Evolutionary conservation across 2,113 vertebrate genomes (phyloP).

Genomic region (Callipepla californica): DNA sequence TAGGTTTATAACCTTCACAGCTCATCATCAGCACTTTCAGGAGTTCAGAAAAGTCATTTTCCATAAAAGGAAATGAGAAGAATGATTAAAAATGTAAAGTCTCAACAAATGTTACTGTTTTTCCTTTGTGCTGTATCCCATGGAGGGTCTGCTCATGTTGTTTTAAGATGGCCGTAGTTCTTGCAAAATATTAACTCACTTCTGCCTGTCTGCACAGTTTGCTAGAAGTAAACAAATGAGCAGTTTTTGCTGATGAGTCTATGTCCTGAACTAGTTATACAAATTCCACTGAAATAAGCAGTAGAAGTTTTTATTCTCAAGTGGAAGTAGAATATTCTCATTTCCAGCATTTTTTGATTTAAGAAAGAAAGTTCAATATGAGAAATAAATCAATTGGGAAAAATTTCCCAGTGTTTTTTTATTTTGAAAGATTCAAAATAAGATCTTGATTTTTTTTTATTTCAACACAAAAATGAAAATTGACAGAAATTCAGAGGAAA

Average conservation of each 20-base stretch:
- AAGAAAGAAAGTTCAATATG: neutral
- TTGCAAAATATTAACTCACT: neutral
- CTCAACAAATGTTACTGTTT: neutral
- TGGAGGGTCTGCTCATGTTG: neutral
- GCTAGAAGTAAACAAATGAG: neutral
- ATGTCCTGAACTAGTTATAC: neutral
- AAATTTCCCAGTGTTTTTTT: neutral
- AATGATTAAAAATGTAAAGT: neutral
- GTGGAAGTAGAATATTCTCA: neutral
- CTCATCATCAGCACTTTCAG: neutral
- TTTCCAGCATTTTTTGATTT: neutral
- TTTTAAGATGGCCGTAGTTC: neutral
- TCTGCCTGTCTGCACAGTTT: neutral
- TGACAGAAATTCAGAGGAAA: neutral
- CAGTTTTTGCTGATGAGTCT: neutral
- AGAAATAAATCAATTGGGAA: neutral
- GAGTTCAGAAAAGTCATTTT: neutral
- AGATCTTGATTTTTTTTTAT: neutral
- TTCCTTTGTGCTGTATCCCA: neutral
- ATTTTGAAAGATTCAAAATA: slow-evolving; percentile 1
- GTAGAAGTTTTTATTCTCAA: neutral
- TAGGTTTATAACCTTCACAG: neutral
- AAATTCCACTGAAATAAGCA: neutral
- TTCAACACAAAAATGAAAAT: neutral
- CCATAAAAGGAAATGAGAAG: neutral